Conservation (phyloP, 2,797 vertebrate species). For the Pangasius krempfi region DNA sequence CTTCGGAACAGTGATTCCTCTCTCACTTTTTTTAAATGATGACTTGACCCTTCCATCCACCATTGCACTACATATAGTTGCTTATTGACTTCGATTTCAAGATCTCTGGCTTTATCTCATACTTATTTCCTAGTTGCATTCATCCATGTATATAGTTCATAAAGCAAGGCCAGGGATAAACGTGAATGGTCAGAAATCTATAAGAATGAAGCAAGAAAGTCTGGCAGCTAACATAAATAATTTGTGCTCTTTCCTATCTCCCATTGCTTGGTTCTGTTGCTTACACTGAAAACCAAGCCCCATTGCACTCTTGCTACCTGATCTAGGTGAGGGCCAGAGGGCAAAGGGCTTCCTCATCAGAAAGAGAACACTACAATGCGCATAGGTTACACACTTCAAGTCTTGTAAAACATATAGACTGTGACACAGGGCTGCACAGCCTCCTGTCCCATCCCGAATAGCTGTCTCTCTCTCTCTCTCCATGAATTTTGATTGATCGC, state of each 20-base stretch:
- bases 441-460: background rate
- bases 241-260: background rate
- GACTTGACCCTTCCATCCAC: background rate
- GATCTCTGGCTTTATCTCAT: background rate
- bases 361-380: background rate
- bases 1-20: background rate
- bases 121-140: background rate
- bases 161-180: background rate
- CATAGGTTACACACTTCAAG: background rate
- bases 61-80: background rate
- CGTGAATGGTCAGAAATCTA: background rate
- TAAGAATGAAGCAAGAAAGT: background rate
- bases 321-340: background rate
- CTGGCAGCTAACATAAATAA: background rate
- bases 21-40: no score
- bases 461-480: constrained; percentile 17
- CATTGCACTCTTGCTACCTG: background rate
- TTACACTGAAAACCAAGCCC: background rate
- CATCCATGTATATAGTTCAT: background rate
- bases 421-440: background rate
- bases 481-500: constrained; percentile 42
- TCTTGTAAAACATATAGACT: constrained; percentile 5
- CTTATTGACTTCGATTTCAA: background rate
- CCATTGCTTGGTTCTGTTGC: background rate
- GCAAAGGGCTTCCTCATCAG: constrained; percentile 1